phyloP scores from a whole-genome alignment of 2,797 vertebrate genomes.

The Selene dorsalis region DNA sequence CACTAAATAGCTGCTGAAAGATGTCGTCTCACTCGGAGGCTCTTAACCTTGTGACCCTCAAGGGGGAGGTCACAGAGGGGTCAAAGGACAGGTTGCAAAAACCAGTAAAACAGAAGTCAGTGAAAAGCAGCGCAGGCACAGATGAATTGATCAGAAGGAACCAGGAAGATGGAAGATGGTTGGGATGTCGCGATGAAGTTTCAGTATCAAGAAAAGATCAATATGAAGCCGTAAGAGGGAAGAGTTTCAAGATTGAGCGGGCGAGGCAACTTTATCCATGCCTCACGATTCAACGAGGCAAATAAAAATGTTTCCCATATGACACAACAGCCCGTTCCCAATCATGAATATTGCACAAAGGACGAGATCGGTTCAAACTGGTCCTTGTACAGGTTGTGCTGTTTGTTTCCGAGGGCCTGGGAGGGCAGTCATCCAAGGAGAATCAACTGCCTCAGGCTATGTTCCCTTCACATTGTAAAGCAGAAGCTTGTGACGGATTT shows the following conservation, averaged over 20 bases:
- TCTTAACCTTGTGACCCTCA: constrained; percentile 30
- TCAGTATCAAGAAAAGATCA: neutral
- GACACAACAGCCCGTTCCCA: neutral
- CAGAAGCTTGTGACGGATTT: constrained; percentile 5
- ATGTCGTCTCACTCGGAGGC: constrained; percentile 39
- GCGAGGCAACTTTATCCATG: neutral
- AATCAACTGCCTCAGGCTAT: neutral
- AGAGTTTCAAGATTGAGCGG: neutral
- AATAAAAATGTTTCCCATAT: neutral
- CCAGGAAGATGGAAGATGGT: neutral
- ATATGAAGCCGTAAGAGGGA: neutral
- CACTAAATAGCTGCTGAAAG: constrained; percentile 66
- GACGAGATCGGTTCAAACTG: neutral
- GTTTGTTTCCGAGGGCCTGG: neutral
- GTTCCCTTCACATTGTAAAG: constrained; percentile 1
- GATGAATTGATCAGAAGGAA: neutral
- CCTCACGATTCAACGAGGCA: neutral
- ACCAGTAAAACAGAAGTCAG: neutral
- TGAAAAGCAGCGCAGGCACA: neutral
- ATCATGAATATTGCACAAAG: too few relatives aligned
- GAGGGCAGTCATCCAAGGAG: constrained; percentile 11
- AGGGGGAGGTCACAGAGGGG: constrained; percentile 9
- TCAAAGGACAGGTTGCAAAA: constrained; percentile 25
- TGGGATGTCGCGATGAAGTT: neutral
- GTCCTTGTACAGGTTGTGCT: constrained; percentile 1